phyloP scores from a whole-genome alignment of 1,140 invertebrate species.

The Neodiprion lecontei region DNA sequence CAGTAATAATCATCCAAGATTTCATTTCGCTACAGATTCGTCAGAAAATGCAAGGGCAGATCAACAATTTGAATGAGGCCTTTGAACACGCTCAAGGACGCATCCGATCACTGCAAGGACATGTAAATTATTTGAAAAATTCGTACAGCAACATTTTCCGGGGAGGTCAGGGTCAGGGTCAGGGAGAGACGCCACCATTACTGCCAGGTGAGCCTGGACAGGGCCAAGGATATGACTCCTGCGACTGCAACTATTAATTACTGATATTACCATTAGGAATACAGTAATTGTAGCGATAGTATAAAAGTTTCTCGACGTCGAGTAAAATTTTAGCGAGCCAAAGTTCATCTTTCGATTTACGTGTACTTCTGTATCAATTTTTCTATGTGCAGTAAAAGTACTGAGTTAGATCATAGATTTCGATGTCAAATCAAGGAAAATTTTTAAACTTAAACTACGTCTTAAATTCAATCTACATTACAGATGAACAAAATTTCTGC shows the following conservation, averaged over 20 bases:
- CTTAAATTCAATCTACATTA: too few species aligned
- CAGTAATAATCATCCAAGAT: not conserved
- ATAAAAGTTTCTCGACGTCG: not conserved
- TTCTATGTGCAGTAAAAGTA: not conserved
- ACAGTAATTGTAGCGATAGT: not conserved
- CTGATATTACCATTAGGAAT: not conserved
- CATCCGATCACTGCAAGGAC: slow-evolving; percentile 68
- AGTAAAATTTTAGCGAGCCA: not conserved
- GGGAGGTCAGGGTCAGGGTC: slow-evolving; percentile 21
- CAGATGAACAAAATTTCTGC: too few species aligned
- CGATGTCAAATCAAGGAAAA: too few species aligned
- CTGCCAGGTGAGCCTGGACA: slow-evolving; percentile 20
- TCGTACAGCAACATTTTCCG: slow-evolving; percentile 59
- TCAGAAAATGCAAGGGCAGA: slow-evolving; percentile 73
- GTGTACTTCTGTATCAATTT: not conserved
- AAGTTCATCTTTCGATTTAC: not conserved
- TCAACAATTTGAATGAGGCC: slow-evolving; percentile 70
- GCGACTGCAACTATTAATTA: slow-evolving; percentile 49
- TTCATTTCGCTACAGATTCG: slow-evolving; percentile 58
- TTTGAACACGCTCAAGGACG: slow-evolving; percentile 72
- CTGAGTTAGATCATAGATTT: too few species aligned
- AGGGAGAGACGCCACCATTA: slow-evolving; percentile 25
- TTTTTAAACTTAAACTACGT: too few species aligned
- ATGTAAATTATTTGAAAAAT: slow-evolving; percentile 68
- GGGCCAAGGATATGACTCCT: slow-evolving; percentile 46